Base-by-base conservation (phyloP, 2,797 vertebrate species). In the Myiotriccus ornatus region DNA sequence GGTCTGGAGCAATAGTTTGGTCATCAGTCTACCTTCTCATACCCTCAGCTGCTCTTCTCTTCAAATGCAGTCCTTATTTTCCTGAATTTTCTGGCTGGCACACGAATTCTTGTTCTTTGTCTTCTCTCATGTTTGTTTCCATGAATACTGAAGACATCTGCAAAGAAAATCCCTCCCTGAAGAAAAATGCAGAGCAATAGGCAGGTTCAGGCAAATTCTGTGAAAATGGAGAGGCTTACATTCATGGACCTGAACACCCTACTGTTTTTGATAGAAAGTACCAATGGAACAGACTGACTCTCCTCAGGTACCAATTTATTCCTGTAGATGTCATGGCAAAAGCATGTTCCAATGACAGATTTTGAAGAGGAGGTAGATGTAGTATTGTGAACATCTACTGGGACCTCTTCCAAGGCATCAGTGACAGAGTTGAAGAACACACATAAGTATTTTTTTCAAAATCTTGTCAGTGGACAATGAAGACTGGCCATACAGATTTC, bases 231-330 rank as follows among this genome's bases (percentile, higher is more conserved):
- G 7, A 19, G 7, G 4, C 3, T 68, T 50, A n/a, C 5, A 30
- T 8, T 55, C 4, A 1, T 9, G 41, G 64, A 68, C 6, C 5
- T 2, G 1, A 86, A 37, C 19, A 56, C 3, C 2, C 21, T 20
- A 28, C 25, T n/a, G 6, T 10, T 56, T 49, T 5, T 15, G 10
- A 44, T 1, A 62, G 24, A 52, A 57, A 57, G 9, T 19, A 74
- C 4, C 4, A 3, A 23, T 17, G 17, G 44, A 80, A 64, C 6
- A 41, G 24, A 25, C 20, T 63, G 1, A 10, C 8, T 28, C 9
- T 71, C 10, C 49, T 30, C 4, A 62, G 19, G 2, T 63, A 34
- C 6, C n/a, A 65, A 21, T 8, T 76, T 79, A 14, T 44, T 74
- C 19, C 34, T 57, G 13, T 17, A 32, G 12, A 44, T 28, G 19